phyloP scores from a whole-genome alignment of 2,113 vertebrate species.

The Cisticola juncidis region DNA sequence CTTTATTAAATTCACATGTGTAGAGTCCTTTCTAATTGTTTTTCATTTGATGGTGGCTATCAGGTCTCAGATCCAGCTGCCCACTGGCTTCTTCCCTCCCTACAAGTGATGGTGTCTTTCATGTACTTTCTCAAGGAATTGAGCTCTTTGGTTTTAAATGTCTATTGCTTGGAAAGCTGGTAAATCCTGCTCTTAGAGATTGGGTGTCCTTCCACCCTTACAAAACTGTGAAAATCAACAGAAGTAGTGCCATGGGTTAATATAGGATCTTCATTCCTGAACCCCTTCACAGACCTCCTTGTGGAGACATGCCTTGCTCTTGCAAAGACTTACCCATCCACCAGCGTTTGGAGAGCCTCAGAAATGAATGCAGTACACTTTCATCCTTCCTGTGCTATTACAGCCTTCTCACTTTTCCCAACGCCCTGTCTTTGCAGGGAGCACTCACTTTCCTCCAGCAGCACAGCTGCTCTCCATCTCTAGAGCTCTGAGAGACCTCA shows the following conservation, averaged over 20 bases:
- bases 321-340: not conserved
- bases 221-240: not conserved
- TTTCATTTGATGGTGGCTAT: not conserved
- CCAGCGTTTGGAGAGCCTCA: not conserved
- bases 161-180: accelerated
- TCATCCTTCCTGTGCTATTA: not conserved
- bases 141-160: not conserved
- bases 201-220: not conserved
- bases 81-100: not conserved
- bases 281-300: not conserved
- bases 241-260: not conserved
- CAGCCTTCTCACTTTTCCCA: accelerated
- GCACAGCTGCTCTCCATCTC: not conserved
- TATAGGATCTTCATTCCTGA: not conserved
- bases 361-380: not conserved
- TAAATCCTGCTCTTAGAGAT: not conserved
- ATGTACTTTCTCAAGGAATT: not conserved
- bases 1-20: not conserved
- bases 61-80: not conserved
- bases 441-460: not conserved
- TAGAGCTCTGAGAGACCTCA: not conserved
- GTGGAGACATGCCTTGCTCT: not conserved
- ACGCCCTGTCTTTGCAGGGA: not conserved
- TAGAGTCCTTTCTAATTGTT: not conserved
- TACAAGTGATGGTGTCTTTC: not conserved